Conservation (phyloP, 2,888 invertebrate genomes). For the Tortricodes alternella region DNA sequence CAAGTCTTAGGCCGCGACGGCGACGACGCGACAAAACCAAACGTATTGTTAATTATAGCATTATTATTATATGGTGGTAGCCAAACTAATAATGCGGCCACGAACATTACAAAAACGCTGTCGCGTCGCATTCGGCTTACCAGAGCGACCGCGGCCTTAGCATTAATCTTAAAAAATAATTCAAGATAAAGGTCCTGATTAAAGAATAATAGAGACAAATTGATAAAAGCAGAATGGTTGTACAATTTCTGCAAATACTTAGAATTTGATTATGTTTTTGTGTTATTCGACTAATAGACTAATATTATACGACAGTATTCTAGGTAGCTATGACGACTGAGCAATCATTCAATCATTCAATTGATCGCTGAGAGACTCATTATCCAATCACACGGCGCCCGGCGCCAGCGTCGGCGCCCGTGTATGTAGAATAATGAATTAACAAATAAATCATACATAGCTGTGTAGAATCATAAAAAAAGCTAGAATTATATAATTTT, state of each 20-base stretch:
- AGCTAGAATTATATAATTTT: too few relatives aligned
- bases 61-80: too few relatives aligned
- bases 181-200: slow-evolving; percentile 11
- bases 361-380: slow-evolving; percentile 70
- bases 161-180: slow-evolving; percentile 8
- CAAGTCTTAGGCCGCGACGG: too few relatives aligned
- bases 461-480: too few relatives aligned
- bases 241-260: background rate
- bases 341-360: slow-evolving; percentile 67
- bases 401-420: background rate
- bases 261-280: too few relatives aligned
- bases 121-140: too few relatives aligned
- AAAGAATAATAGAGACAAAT: slow-evolving; percentile 19
- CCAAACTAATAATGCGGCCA: too few relatives aligned
- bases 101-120: too few relatives aligned
- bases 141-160: too few relatives aligned
- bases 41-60: too few relatives aligned
- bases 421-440: background rate
- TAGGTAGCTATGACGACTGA: slow-evolving; percentile 58
- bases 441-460: background rate
- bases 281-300: too few relatives aligned
- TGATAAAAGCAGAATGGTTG: background rate
- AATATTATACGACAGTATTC: slow-evolving; percentile 3
- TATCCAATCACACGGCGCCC: slow-evolving; percentile 61
- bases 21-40: too few relatives aligned